Base-by-base conservation (phyloP, 2,797 vertebrate species). In the Sebastes itinus region DNA sequence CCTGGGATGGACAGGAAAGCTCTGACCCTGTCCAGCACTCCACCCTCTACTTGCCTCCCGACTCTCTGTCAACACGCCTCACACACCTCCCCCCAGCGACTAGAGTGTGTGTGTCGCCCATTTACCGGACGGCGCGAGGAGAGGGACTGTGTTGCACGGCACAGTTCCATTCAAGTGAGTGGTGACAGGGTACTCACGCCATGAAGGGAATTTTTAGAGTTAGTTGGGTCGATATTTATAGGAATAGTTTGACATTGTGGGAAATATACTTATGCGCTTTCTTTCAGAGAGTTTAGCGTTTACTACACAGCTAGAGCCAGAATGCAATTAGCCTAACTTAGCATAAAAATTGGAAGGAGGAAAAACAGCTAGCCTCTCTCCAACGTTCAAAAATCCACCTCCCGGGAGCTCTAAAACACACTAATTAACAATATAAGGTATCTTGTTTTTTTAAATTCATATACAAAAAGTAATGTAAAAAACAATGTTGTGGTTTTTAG, bases 41-140 rank as follows among this genome's bases (percentile, higher is more conserved):
- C 72, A 92, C 95, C 55, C 38, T 93, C 73, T 95, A 96, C 67
- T 76, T 96, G 66, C 95, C 96, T 2, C 92, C 95, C 0, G 70
- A 91, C 72, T 95, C 94, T 33, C 87, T 94, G 62, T 95, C 96
- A 20, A 96, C 96, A 0, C 94, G 92, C 9, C 95, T 96, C 71
- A 88, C 84, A 1, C 91, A 93, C 66, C 88, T 96, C 23, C 93
- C 95, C 11, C 93, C 92, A 20, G 88, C 83, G 0, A 78, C 96
- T 1, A 90, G 95, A n/a, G 94, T 96, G 65, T 96, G 96, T 8
- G 96, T 96, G 70, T 96, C 95, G 7, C 96, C 96, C 25, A 93
- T 96, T 79, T 96, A 96, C 86, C 81, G 88, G 75, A 94, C 88
- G 0, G 92, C 94, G 1, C 92, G 93, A 1, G 96, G 96, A 4